Evolutionary conservation across 1,140 invertebrate genomes (phyloP).

Genomic region (Pogonomyrmex barbatus): DNA sequence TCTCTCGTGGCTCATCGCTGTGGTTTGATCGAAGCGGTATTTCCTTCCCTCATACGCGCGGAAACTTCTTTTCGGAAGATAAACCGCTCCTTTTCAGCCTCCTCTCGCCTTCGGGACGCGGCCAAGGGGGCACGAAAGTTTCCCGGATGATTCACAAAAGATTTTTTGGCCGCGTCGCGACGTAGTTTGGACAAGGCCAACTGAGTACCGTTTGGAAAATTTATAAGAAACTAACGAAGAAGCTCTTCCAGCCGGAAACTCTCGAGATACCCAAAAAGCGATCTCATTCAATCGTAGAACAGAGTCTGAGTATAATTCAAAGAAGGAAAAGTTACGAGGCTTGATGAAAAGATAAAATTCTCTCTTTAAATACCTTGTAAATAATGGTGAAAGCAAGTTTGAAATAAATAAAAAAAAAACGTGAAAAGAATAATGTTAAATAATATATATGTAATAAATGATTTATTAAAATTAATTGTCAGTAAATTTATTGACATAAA

Average conservation of each 20-base stretch:
- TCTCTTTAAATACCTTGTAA: background rate
- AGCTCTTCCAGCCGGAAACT: constrained; percentile 15
- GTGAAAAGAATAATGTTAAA: background rate
- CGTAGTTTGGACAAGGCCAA: constrained; percentile 56
- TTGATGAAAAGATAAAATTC: constrained; percentile 34
- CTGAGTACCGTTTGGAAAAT: constrained; percentile 43
- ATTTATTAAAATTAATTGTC: background rate
- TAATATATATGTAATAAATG: background rate
- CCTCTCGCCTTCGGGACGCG: constrained; percentile 18
- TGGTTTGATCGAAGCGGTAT: constrained; percentile 75
- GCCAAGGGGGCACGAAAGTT: constrained; percentile 59
- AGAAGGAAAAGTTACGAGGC: constrained; percentile 4
- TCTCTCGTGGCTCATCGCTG: constrained; percentile 67
- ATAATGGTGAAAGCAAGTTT: background rate
- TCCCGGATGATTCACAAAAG: constrained; percentile 73
- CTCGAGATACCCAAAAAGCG: constrained; percentile 24
- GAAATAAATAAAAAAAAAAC: background rate
- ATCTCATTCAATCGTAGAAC: constrained; percentile 35
- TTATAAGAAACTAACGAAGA: constrained; percentile 51
- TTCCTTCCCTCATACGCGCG: constrained; percentile 65
- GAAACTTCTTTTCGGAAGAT: constrained; percentile 73
- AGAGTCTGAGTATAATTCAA: constrained; percentile 8
- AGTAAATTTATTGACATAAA: background rate
- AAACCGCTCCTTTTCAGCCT: constrained; percentile 66
- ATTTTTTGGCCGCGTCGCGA: constrained; percentile 60